phyloP scores from a whole-genome alignment of 2,888 invertebrate species.

The Campoplex nolae region DNA sequence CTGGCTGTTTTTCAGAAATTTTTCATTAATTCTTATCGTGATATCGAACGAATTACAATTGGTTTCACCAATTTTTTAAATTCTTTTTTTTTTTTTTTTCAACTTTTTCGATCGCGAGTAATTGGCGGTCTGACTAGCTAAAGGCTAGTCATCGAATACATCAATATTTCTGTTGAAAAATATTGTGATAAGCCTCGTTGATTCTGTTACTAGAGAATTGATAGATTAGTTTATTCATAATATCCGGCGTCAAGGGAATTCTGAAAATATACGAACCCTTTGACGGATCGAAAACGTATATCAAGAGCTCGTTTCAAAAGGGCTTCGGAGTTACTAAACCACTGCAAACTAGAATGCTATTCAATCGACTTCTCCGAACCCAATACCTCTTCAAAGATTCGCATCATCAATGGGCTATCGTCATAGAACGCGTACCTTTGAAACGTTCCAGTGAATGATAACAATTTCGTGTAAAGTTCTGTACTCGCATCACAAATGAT shows the following conservation, averaged over 20 bases:
- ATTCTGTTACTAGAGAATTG: too few species aligned
- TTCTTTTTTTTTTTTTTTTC: too few species aligned
- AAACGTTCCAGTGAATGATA: neutral
- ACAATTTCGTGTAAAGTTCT: neutral
- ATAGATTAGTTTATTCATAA: neutral
- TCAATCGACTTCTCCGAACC: neutral
- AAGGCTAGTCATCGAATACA: too few species aligned
- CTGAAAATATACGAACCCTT: neutral
- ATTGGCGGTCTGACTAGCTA: too few species aligned
- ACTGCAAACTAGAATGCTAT: constrained; percentile 22
- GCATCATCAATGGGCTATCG: neutral
- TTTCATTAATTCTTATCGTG: too few species aligned
- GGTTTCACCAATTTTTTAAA: too few species aligned
- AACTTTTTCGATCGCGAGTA: too few species aligned
- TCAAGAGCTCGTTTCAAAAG: constrained; percentile 5
- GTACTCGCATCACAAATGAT: neutral
- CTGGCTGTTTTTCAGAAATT: too few species aligned
- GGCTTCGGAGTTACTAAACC: neutral
- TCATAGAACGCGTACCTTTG: neutral
- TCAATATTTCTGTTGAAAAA: too few species aligned
- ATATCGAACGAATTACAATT: too few species aligned
- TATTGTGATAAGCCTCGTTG: neutral
- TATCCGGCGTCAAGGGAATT: neutral
- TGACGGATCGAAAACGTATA: neutral
- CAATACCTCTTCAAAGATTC: constrained; percentile 23